Conservation (phyloP, 2,888 invertebrate genomes). For the Thyatira batis region DNA sequence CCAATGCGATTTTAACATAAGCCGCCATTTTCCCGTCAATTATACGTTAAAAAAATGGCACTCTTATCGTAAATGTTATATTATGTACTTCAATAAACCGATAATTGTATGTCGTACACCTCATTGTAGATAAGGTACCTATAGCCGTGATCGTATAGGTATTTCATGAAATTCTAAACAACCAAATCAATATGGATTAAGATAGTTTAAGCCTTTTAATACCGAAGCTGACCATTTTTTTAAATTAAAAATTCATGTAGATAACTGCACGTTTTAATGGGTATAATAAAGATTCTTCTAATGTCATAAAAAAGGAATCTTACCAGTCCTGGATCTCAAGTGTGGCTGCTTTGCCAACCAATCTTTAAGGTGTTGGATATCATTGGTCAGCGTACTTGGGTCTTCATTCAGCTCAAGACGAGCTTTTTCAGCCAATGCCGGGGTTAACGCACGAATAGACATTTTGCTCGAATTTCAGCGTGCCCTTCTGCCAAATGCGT, state of each 20-base stretch:
- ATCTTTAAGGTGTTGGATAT: conserved; percentile 76
- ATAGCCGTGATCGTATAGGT: too few species aligned
- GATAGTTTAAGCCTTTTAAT: too few species aligned
- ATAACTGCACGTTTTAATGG: too few species aligned
- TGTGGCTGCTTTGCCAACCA: conserved; percentile 83
- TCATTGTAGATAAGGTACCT: neutral
- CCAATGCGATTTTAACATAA: neutral
- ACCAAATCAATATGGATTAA: too few species aligned
- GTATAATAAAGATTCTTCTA: too few species aligned
- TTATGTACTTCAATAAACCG: neutral
- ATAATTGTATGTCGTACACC: neutral
- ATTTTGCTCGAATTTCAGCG: conserved; percentile 27
- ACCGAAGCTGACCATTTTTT: too few species aligned
- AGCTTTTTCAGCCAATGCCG: conserved; percentile 67
- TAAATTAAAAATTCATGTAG: too few species aligned
- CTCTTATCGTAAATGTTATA: neutral
- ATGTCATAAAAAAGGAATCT: neutral
- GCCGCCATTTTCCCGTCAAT: neutral
- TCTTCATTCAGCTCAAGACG: conserved; percentile 79
- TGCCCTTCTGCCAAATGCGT: neutral
- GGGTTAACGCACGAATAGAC: conserved; percentile 50
- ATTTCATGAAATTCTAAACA: too few species aligned
- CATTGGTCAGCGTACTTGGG: conserved; percentile 65
- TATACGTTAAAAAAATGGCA: neutral
- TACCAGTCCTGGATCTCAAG: conserved; percentile 61